A percentile compares a stretch with the other conserved stretches of the same genome.
phyloP scores from a whole-genome alignment of 2,888 invertebrate species.

The Rotaria socialis region DNA sequence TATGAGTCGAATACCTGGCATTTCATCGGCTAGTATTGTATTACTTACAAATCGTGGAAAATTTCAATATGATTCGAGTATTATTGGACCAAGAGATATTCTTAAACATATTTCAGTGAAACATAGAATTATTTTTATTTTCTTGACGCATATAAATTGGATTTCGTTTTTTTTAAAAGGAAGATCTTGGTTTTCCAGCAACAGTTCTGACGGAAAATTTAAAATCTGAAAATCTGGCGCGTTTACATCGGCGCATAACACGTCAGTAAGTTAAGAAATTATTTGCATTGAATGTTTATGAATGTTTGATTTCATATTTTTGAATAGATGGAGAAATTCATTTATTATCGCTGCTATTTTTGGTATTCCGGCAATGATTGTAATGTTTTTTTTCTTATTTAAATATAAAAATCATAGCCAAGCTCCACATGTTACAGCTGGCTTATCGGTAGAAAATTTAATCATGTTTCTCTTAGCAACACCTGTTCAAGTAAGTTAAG shows the following conservation, averaged over 20 bases:
- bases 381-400: conserved; percentile 89
- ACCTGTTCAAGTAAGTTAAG: conserved; percentile 75
- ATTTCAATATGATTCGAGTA: conserved; percentile 70
- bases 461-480: conserved; percentile 86
- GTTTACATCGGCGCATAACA: not conserved
- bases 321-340: conserved; percentile 73
- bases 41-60: conserved; percentile 78
- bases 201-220: not conserved
- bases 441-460: conserved; percentile 86
- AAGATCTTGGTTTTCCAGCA: conserved; percentile 7
- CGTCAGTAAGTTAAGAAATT: not conserved
- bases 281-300: not conserved
- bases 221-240: not conserved
- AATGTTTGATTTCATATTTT: not conserved
- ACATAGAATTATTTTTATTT: not conserved
- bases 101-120: not conserved
- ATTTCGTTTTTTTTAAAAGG: not conserved
- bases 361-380: conserved; percentile 88
- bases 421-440: conserved; percentile 63
- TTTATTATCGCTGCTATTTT: conserved; percentile 86
- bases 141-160: not conserved
- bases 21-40: conserved; percentile 83
- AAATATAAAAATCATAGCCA: not conserved
- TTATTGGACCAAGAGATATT: conserved; percentile 37
- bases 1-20: conserved; percentile 62